phyloP scores from a whole-genome alignment of 2,113 vertebrate species.

The Macroglossus sobrinus region DNA sequence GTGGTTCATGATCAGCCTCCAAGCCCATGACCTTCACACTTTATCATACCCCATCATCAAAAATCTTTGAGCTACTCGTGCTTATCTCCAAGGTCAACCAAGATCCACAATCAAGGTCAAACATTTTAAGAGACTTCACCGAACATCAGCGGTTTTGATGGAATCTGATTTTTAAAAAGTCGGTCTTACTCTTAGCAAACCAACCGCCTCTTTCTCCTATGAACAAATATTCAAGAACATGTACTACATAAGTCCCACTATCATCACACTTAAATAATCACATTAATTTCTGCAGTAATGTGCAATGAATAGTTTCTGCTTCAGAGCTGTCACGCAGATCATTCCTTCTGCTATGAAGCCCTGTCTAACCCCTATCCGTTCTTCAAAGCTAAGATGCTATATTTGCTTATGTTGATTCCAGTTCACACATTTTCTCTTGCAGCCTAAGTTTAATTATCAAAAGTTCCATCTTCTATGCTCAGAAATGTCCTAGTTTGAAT shows the following conservation, averaged over 20 bases:
- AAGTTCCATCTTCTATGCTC: background rate
- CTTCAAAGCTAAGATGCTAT: background rate
- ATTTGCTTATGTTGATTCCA: background rate
- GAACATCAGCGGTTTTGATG: background rate
- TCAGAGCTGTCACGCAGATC: background rate
- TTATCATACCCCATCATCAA: no score
- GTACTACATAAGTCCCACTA: background rate
- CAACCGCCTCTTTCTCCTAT: background rate
- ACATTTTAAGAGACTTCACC: background rate
- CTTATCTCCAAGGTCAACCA: background rate
- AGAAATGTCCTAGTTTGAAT: background rate
- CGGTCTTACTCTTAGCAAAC: background rate
- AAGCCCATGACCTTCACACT: background rate
- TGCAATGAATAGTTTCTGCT: background rate
- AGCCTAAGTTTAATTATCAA: background rate
- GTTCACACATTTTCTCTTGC: background rate
- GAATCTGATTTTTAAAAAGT: background rate
- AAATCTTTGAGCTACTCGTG: background rate
- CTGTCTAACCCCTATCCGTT: background rate
- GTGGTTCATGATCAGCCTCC: background rate
- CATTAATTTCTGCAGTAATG: background rate
- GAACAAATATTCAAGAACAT: background rate
- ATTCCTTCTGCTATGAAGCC: background rate
- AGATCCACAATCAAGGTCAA: background rate
- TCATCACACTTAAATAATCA: background rate